Conservation (phyloP, 2,113 vertebrate species). For the Cottus gobio region DNA sequence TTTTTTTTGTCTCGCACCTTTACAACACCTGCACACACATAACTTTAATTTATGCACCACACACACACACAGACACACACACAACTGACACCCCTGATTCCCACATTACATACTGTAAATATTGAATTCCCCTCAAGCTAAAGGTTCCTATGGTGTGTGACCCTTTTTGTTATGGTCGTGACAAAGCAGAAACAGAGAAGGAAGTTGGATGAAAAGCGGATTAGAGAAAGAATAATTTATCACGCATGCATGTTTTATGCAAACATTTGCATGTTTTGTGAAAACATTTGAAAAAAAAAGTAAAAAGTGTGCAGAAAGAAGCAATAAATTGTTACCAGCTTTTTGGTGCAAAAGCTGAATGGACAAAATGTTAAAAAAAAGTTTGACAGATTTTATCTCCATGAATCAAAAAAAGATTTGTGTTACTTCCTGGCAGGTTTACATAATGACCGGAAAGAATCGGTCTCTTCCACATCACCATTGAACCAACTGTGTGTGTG, state of each 20-base stretch:
- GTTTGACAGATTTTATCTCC: background rate
- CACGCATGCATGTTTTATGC: background rate
- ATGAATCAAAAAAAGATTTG: slow-evolving; percentile 4
- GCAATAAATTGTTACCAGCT: background rate
- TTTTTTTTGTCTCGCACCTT: background rate
- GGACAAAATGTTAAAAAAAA: background rate
- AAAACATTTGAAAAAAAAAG: background rate
- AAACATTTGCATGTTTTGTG: background rate
- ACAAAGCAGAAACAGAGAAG: background rate
- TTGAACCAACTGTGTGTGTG: slow-evolving; percentile 12
- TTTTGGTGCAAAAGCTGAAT: slow-evolving; percentile 1
- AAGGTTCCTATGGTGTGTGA: background rate
- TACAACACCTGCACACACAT: background rate
- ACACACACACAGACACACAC: background rate
- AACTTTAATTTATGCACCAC: background rate
- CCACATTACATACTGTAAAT: background rate
- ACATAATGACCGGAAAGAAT: background rate
- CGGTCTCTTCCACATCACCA: background rate
- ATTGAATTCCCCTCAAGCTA: background rate
- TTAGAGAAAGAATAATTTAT: background rate
- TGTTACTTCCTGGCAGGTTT: background rate
- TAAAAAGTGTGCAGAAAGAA: background rate
- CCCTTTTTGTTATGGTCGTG: background rate
- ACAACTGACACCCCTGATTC: background rate
- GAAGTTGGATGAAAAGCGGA: background rate